Base-by-base conservation (phyloP, 2,888 invertebrate species). In the Thecocarcelia acutangulata region DNA sequence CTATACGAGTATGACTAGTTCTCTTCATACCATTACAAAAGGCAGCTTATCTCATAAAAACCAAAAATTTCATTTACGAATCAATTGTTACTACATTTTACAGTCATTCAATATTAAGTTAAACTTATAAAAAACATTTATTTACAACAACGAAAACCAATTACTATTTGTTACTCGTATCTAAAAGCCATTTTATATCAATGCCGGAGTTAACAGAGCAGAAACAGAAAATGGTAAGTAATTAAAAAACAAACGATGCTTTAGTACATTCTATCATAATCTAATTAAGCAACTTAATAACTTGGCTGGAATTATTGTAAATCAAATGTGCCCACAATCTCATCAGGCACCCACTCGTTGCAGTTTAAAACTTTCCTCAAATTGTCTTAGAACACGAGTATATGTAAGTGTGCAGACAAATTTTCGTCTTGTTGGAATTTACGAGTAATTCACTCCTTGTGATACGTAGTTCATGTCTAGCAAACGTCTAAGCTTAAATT, bases 401-500 rank as follows among this genome's bases (percentile, higher is more conserved):
- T n/a, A n/a, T n/a, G n/a, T n/a, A n/a, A n/a, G 28, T 28, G 6
- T 28, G 28, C 6, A 28, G 28, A 28, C 28, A 28, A 28, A 28
- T 6, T 15, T 15, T 56, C 28, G 33, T 40, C 56, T 58, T 42
- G 15, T 15, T 19, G n/a, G 12, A 19, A 5, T 50, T 11, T 15
- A 6, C 1, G 17, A 52, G 42, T 21, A 11, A 24, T 42, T 52
- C 24, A 12, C n/a, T 37, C 2, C 61, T 77, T 77, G 63, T 48
- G 40, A 48, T 24, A 42, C n/a, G n/a, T n/a, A n/a, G 48, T 63
- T 70, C 63, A 42, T 70, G 77, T 77, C 77, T 77, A 42, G 37
- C 28, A 63, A 50, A 13, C 24, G 77, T 77, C 70, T 77, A 52
- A 48, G 58, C 28, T 28, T 59, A 75, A 76, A 72, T 66, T 61